Base-by-base conservation (phyloP, 2,888 invertebrate species). In the Timema cristinae region DNA sequence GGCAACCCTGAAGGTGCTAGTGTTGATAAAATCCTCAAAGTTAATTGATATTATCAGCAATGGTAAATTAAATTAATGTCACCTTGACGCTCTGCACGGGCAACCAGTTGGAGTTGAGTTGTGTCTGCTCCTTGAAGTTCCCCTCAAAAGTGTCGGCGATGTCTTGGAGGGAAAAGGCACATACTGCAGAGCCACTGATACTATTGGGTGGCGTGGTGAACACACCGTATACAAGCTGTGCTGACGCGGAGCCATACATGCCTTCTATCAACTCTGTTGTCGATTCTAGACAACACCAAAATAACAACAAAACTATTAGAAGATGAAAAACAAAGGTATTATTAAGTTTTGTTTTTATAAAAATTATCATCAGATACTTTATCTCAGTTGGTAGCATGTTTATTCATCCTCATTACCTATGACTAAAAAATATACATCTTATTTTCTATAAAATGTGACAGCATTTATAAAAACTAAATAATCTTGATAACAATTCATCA, bases 191-290 rank as follows among this genome's bases (percentile, higher is more conserved):
- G 74, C 98, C 98, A 70, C 94, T 92, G 83, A 99, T 95, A 81
- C 97, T 95, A 86, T 98, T 98, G 71, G 92, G 90, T 48, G 97
- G 97, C 11, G 98, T 98, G 74, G 95, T 97, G 86, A 99, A 98
- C 73, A 97, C 95, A 73, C 95, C 98, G 84, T 98, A 98, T 78
- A 98, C 91, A 79, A 97, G 86, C 81, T 94, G 93, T 7, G 93
- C 92, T 77, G 89, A 88, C 75, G 90, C 86, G 66, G 79, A 74
- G 68, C 94, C 94, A 82, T 95, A 95, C 75, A 91, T 91, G 74
- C 97, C 97, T 80, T 94, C 93, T 78, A 97, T 93, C 78, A 97
- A 86, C 79, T 94, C 93, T 72, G 97, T 94, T 71, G 96, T 93
- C 56, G 97, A 94, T 87, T 98, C 98, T 98, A 87, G 13, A 85